Evolutionary conservation across 2,113 vertebrate species (phyloP), one percentile per base, ranked within the genome.

Genomic region (Porphyrio hochstetteri): DNA sequence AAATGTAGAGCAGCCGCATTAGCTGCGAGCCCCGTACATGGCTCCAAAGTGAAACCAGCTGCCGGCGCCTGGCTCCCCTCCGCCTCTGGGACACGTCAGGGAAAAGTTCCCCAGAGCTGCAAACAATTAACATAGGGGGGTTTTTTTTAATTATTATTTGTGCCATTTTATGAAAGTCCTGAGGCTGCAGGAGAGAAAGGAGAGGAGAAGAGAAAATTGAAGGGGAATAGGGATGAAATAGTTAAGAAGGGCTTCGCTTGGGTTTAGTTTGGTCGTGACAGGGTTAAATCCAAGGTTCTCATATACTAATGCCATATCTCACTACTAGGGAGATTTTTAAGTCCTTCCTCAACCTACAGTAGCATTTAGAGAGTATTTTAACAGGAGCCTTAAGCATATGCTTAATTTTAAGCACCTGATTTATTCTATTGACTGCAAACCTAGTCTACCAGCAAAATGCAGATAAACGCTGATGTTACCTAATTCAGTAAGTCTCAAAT

Each of bases 21-120:
- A 55, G 59, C 97, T 6, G 42, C 80, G 68, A 97, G 97, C 98
- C 95, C 97, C 96, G 36, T 93, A 96, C 98, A 90, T 89, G 97
- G 97, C 98, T 98, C 97, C 85, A 96, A 98, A 97, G 93, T 98
- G 93, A 91, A 98, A 98, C 93, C 98, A 99, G 98, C 98, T 98
- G 98, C 95, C 95, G 38, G 71, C 28, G 91, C 97, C 94, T 97
- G 98, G 85, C 82, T 93, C 80, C 44, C 82, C 9, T 23, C 53
- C 5, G 53, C 76, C 91, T 72, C 86, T 88, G 88, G 68, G 95
- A 91, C 94, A 93, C 52, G 72, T 79, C 91, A 88, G 63, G 63
- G 40, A 74, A 86, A 90, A 64, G 80, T 38, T 92, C 91, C 90
- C 65, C 85, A 64, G 87, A 1, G 2, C 96, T 97, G 96, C 78